Conservation (phyloP, 2,113 vertebrate species). For the Lycaon pictus region DNA sequence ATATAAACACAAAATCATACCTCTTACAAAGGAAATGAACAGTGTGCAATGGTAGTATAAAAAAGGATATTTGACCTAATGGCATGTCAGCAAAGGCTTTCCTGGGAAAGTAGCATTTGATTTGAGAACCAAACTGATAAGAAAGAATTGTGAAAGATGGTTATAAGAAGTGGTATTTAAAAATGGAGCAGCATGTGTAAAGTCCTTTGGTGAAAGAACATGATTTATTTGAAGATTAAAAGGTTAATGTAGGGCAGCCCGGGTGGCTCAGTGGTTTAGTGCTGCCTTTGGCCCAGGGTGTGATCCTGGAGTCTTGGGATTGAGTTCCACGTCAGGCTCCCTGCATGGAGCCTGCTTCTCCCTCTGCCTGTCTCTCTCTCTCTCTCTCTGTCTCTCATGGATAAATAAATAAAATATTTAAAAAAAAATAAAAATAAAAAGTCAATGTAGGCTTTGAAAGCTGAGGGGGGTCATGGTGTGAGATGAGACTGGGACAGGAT, state of each 20-base stretch:
- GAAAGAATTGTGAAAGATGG: not conserved
- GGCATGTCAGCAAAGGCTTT: not conserved
- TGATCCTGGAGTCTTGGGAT: too few relatives aligned
- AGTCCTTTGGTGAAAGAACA: not conserved
- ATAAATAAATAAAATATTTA: too few relatives aligned
- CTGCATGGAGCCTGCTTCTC: too few relatives aligned
- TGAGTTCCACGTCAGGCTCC: too few relatives aligned
- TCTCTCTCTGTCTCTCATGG: too few relatives aligned
- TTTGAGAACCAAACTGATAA: not conserved
- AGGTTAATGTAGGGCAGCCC: not conserved
- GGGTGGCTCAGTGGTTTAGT: too few relatives aligned
- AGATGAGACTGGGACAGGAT: not conserved
- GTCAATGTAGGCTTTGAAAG: not conserved
- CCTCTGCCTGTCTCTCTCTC: too few relatives aligned
- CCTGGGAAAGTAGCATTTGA: not conserved
- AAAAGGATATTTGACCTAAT: not conserved
- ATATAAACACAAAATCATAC: not conserved
- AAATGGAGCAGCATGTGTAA: not conserved
- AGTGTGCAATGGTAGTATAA: not conserved
- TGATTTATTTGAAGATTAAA: constrained; percentile 41
- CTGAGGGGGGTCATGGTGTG: not conserved
- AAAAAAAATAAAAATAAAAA: too few relatives aligned
- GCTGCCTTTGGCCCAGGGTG: too few relatives aligned
- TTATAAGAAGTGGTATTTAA: not conserved
- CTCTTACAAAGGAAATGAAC: not conserved